Evolutionary conservation across 2,888 invertebrate genomes (phyloP).

Genomic region (Caenorhabditis doughertyi): DNA sequence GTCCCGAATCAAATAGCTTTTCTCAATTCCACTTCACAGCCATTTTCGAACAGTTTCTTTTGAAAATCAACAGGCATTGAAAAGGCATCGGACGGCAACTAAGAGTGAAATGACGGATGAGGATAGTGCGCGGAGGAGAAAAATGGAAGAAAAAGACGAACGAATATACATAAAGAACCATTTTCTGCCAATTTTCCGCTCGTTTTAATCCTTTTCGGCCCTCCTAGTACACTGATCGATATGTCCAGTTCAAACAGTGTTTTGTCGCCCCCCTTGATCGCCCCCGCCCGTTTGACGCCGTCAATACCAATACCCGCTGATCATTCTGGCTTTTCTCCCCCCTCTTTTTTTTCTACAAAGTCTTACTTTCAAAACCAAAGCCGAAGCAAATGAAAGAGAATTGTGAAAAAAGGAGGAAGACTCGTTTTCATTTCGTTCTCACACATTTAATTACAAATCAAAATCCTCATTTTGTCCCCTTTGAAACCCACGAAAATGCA

Average conservation of each 20-base stretch:
- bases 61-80: conserved; percentile 63
- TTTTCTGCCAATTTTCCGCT: conserved; percentile 63
- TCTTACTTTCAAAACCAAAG: conserved; percentile 57
- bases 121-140: conserved; percentile 48
- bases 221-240: conserved; percentile 57
- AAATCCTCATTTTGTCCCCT: conserved; percentile 8
- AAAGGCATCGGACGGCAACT: conserved; percentile 53
- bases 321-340: conserved; percentile 33
- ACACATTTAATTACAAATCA: conserved; percentile 52
- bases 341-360: conserved; percentile 4
- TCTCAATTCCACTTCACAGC: conserved; percentile 40
- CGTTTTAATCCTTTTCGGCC: conserved; percentile 58
- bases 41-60: conserved; percentile 60
- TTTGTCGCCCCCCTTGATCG: conserved; percentile 7
- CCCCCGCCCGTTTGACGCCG: conserved; percentile 28
- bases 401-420: conserved; percentile 2
- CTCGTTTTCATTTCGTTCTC: conserved; percentile 45
- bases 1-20: conserved; percentile 45
- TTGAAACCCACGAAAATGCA: conserved; percentile 19
- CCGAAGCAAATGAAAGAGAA: conserved; percentile 26
- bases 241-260: conserved; percentile 54
- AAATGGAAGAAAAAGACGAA: conserved; percentile 22
- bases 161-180: conserved; percentile 58
- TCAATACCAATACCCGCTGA: conserved; percentile 26
- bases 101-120: conserved; percentile 64